Conservation (phyloP, 1,140 invertebrate species). For the Calliopsis andreniformis region DNA sequence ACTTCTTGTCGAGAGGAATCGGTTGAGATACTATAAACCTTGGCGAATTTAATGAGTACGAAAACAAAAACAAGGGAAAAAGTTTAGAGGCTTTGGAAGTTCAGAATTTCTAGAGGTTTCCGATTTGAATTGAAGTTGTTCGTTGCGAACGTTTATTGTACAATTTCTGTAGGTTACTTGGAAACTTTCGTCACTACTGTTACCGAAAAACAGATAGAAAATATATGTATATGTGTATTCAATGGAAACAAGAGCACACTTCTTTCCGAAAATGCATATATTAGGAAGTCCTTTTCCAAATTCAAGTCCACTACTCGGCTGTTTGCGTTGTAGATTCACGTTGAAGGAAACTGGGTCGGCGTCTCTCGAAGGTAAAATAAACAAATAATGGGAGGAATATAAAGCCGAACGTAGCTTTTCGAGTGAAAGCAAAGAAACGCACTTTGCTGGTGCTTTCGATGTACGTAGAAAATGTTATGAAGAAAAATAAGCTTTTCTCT, state of each 20-base stretch:
- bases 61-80: too few species aligned
- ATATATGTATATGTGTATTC: not conserved
- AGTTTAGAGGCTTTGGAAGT: not conserved
- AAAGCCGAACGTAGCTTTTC: conserved; percentile 31
- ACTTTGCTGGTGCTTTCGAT: conserved; percentile 25
- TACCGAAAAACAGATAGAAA: not conserved
- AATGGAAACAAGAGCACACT: not conserved
- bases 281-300: conserved; percentile 53
- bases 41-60: too few species aligned
- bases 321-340: conserved; percentile 2
- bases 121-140: conserved; percentile 5
- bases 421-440: conserved; percentile 27
- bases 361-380: conserved; percentile 46
- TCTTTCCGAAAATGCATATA: conserved; percentile 46
- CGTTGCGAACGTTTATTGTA: not conserved
- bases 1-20: not conserved
- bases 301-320: conserved; percentile 16
- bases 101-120: not conserved
- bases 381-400: conserved; percentile 43
- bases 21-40: too few species aligned
- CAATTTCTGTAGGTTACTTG: not conserved
- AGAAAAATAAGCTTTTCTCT: conserved; percentile 7
- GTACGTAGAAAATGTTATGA: conserved; percentile 17
- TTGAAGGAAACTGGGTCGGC: conserved; percentile 33
- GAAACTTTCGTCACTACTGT: not conserved